phyloP scores from a whole-genome alignment of 2,113 vertebrate species.

The Heliornis fulica region DNA sequence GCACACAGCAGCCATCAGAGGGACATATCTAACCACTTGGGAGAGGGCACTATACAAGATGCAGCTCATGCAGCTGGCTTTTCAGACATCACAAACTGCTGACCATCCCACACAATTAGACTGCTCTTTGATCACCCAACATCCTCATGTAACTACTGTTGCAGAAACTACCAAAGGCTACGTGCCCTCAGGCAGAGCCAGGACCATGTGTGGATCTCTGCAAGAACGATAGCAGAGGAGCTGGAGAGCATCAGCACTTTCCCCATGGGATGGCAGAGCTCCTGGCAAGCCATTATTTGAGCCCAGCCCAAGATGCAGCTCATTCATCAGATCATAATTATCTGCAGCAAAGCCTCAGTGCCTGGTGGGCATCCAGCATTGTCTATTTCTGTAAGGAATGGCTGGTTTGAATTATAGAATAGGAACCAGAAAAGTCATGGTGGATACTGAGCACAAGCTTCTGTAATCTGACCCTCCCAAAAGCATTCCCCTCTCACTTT shows the following conservation, averaged over 20 bases:
- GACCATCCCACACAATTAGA: not conserved
- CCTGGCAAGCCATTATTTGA: conserved; percentile 13
- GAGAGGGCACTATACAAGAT: not conserved
- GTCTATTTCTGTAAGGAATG: conserved; percentile 10
- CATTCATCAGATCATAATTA: conserved; percentile 37
- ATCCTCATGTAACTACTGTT: not conserved
- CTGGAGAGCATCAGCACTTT: conserved; percentile 8
- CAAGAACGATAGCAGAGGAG: not conserved
- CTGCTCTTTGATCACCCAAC: not conserved
- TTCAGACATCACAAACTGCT: not conserved
- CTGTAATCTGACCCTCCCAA: conserved; percentile 10
- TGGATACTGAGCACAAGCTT: not conserved
- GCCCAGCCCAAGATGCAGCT: not conserved
- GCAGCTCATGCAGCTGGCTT: not conserved
- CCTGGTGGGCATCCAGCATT: conserved; percentile 55
- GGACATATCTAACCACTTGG: not conserved
- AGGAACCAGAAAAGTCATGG: conserved; percentile 42
- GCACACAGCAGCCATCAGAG: not conserved
- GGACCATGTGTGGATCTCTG: not conserved
- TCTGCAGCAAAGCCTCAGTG: not conserved
- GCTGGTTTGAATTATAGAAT: conserved; percentile 30
- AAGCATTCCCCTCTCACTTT: not conserved
- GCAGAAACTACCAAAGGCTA: not conserved
- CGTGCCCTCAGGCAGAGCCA: not conserved
- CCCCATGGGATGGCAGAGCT: not conserved